Evolutionary conservation across 2,113 vertebrate genomes (phyloP).

Genomic region (Numida meleagris): DNA sequence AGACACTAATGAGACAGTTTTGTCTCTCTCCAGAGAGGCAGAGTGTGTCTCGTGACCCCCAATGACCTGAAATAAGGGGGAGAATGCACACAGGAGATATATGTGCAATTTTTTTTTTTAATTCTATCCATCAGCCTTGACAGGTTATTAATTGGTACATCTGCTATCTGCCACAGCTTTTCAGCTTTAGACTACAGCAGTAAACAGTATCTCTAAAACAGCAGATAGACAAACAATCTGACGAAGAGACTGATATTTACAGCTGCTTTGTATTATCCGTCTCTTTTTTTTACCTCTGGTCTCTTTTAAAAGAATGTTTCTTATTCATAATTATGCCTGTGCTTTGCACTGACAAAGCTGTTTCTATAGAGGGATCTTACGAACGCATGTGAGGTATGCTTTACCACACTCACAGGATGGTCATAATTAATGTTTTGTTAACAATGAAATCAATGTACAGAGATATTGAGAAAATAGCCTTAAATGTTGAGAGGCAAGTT

Average conservation of each 20-base stretch:
- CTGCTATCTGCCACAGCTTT: constrained; percentile 73
- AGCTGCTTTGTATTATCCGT: neutral
- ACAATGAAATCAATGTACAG: neutral
- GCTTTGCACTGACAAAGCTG: neutral
- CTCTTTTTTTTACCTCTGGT: neutral
- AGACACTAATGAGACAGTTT: constrained; percentile 70
- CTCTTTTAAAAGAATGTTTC: neutral
- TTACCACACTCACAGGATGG: neutral
- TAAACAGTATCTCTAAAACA: constrained; percentile 33
- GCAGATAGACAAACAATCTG: constrained; percentile 26
- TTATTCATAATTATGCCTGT: neutral
- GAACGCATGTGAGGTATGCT: neutral
- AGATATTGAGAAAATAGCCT: neutral
- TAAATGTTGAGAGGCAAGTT: neutral
- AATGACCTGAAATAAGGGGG: constrained; percentile 18
- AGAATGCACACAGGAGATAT: neutral
- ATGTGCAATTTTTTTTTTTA: neutral
- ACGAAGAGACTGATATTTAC: neutral
- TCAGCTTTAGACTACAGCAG: neutral
- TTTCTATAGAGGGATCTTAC: neutral
- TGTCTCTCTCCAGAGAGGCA: constrained; percentile 51
- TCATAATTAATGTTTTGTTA: neutral
- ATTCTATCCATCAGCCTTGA: constrained; percentile 72
- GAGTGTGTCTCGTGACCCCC: constrained; percentile 49
- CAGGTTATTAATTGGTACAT: constrained; percentile 81